phyloP scores from a whole-genome alignment of 37 sponge, comb jelly and placozoan species.

The Spongilla lacustris region DNA sequence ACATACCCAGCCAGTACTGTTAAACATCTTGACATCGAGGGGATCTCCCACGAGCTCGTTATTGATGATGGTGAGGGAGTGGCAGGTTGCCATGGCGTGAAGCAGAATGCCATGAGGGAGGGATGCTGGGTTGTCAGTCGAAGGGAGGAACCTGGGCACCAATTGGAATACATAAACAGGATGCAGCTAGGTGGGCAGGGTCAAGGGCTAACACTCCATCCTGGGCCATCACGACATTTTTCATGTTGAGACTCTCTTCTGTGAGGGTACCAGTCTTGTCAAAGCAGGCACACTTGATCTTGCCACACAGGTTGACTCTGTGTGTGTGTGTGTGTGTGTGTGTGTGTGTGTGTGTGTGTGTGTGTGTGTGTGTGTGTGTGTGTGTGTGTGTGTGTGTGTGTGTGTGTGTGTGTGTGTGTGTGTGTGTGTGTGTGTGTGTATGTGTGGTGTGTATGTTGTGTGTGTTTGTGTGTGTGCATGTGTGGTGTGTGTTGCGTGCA shows the following conservation, averaged over 20 bases:
- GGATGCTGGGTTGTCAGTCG: slow-evolving; percentile 22
- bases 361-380: too few relatives aligned
- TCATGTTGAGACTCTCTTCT: slow-evolving; percentile 81
- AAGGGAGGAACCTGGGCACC: slow-evolving; percentile 16
- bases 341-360: too few relatives aligned
- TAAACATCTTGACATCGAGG: slow-evolving; percentile 91
- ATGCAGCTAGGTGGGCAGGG: neutral
- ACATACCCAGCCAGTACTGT: slow-evolving; percentile 77
- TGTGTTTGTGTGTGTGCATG: too few relatives aligned
- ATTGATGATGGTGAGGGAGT: slow-evolving; percentile 79
- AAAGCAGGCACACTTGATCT: slow-evolving; percentile 90
- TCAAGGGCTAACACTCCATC: neutral
- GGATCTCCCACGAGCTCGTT: slow-evolving; percentile 87
- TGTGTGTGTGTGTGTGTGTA: too few relatives aligned
- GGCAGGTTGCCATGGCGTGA: slow-evolving; percentile 86
- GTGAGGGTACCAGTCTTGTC: slow-evolving; percentile 98
- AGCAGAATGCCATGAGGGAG: slow-evolving; percentile 40
- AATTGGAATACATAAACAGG: neutral
- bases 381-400: too few relatives aligned
- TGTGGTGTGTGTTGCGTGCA: too few relatives aligned
- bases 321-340: neutral
- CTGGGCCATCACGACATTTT: slow-evolving; percentile 41
- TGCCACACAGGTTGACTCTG: slow-evolving; percentile 91
- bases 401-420: too few relatives aligned
- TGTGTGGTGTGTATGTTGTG: too few relatives aligned